These are phyloP conservation scores for Dicycla oo DNA, from an alignment of 2,888 invertebrate genomes.

Conservation along the genomic window DNA sequence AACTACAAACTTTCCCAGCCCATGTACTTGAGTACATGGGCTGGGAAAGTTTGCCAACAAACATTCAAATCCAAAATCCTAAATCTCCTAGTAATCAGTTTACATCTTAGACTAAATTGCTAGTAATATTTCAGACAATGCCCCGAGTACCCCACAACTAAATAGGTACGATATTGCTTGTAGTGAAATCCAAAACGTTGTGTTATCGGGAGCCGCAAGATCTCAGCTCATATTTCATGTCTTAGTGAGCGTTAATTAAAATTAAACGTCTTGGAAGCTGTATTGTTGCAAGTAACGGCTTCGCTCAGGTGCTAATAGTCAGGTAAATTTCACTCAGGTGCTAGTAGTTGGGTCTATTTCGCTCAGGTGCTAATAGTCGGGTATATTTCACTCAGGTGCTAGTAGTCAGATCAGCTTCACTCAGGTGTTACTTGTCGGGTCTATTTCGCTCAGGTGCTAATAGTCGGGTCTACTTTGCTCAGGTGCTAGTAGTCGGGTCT, in stretches of 20 bases:
- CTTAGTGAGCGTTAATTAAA: constrained; percentile 46
- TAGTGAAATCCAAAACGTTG: constrained; percentile 14
- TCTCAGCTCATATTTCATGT: constrained; percentile 30
- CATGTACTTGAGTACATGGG: background rate
- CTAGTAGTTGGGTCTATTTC: no score
- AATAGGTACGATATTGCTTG: constrained; percentile 20
- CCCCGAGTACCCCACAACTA: background rate
- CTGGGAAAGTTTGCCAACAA: no score
- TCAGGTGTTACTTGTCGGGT: background rate
- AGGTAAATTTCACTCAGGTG: no score
- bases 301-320: background rate
- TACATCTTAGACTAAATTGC: constrained; percentile 6
- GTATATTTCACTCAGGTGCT: no score
- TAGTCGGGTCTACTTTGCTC: background rate
- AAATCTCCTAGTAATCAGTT: constrained; percentile 2
- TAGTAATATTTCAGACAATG: constrained; percentile 29
- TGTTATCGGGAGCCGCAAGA: constrained; percentile 16
- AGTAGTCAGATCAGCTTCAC: background rate
- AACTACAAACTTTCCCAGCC: background rate
- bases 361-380: no score
- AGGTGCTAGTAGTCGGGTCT: background rate
- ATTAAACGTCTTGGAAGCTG: constrained; percentile 28
- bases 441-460: constrained; percentile 1
- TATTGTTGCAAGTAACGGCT: constrained; percentile 9
- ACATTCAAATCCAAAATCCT: background rate